Evolutionary conservation across 2,888 invertebrate genomes (phyloP), one percentile per base, ranked within the genome.

Genomic region (Scaptomyza cyrtandrae): DNA sequence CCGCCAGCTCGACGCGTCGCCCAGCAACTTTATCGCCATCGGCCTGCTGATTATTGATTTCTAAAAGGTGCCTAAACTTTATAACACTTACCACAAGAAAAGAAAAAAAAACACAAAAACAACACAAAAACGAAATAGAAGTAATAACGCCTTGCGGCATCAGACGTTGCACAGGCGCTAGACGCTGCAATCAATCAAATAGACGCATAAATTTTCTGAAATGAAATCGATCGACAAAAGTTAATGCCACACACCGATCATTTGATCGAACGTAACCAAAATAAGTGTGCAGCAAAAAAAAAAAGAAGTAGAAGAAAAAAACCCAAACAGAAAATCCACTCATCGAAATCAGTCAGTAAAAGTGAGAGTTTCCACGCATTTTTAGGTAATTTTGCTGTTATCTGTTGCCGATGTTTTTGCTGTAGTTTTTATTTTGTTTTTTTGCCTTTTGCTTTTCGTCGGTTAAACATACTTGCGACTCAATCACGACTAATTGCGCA

Each of bases 401-500:
- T 74, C 65, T 56, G 57, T 37, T 45, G 37, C n/a, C 24, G 24
- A 24, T 52, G 39, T 67, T 60, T 49, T 19, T 19, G 19, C 19
- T 19, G 19, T 19, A 19, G 24, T 2, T 64, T 61, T 49, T 29
- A 29, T 45, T 6, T 75, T n/a, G n/a, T n/a, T 61, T 24, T 70
- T 55, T 63, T 67, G 59, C 43, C 60, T 74, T 55, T 67, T 69
- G 68, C 62, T 66, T 80, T 80, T 80, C 69, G 80, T 71, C 67
- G 74, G 69, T 57, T 82, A 82, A 86, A 80, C 68, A 84, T 74
- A 86, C 82, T 87, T 87, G 85, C 82, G 87, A 82, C 87, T 85
- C 83, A 85, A 86, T 85, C 87, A 87, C 86, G 87, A 78, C 87
- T 86, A 87, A 88, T 88, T 87, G 86, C 86, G 82, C 80, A 88